Evolutionary conservation across 2,113 vertebrate species (phyloP).

Genomic region (Leptocoma aspasia): DNA sequence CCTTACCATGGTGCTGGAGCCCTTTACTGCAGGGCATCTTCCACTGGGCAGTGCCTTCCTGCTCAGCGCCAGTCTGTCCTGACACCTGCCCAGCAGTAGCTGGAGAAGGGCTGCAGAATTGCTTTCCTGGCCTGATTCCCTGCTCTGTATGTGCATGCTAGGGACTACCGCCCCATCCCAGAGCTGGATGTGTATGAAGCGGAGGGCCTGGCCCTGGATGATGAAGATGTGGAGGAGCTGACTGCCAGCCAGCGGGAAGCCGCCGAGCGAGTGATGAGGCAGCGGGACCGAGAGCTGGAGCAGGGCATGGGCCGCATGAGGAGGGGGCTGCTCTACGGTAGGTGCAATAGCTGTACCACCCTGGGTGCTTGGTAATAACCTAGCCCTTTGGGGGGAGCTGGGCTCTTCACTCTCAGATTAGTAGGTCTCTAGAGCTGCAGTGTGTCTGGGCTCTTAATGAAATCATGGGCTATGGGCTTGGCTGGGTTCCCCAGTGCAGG

Average conservation of each 20-base stretch:
- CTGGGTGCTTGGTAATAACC: not conserved
- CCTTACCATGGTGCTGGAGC: not conserved
- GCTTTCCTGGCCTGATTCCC: not conserved
- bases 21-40: not conserved
- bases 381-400: not conserved
- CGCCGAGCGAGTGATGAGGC: constrained; percentile 87
- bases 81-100: not conserved
- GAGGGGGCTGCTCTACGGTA: constrained; percentile 84
- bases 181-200: constrained; percentile 89
- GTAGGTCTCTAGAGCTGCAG: not conserved
- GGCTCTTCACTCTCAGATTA: not conserved
- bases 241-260: constrained; percentile 89
- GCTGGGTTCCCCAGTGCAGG: not conserved
- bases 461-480: not conserved
- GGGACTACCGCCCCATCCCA: constrained; percentile 92
- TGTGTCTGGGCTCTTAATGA: not conserved
- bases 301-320: constrained; percentile 83
- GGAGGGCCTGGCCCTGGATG: constrained; percentile 88
- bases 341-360: not conserved
- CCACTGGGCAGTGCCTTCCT: not conserved
- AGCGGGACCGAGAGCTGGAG: constrained; percentile 84
- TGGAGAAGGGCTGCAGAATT: not conserved
- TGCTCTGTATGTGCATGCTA: not conserved
- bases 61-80: rapidly evolving
- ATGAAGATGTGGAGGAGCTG: constrained; percentile 89